Evolutionary conservation across 2,888 invertebrate genomes (phyloP).

Genomic region (Pecten maximus): DNA sequence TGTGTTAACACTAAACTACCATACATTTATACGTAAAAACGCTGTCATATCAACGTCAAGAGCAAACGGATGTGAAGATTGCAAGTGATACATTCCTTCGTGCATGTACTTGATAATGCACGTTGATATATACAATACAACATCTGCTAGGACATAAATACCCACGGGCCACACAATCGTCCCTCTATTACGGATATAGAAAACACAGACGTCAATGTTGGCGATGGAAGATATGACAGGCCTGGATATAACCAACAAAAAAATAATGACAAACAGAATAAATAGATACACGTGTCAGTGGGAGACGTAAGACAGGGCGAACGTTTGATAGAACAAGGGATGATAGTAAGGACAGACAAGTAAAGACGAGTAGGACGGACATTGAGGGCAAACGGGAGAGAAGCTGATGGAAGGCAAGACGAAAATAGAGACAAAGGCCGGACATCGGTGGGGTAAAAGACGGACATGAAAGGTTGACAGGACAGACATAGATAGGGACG

Average conservation of each 20-base stretch:
- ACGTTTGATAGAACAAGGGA: not conserved
- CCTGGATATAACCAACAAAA: too few species aligned
- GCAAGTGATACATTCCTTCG: not conserved
- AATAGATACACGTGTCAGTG: too few species aligned
- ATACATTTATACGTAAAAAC: not conserved
- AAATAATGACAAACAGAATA: too few species aligned
- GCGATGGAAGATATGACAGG: not conserved
- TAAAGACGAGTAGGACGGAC: not conserved
- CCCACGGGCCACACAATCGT: not conserved
- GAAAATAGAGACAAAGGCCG: too few species aligned
- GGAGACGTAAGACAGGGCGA: too few species aligned
- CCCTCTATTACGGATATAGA: not conserved
- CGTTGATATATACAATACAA: not conserved
- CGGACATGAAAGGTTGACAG: too few species aligned
- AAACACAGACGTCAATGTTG: not conserved
- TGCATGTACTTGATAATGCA: not conserved
- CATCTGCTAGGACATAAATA: not conserved
- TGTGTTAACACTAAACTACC: not conserved
- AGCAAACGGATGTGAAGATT: slow-evolving; percentile 2
- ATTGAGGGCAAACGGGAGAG: not conserved
- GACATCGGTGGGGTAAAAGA: too few species aligned
- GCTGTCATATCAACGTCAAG: not conserved
- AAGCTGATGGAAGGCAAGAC: too few species aligned
- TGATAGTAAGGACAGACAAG: not conserved
- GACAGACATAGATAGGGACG: too few species aligned